Evolutionary conservation across 1,140 invertebrate species (phyloP).

Genomic region (Planococcus citri): DNA sequence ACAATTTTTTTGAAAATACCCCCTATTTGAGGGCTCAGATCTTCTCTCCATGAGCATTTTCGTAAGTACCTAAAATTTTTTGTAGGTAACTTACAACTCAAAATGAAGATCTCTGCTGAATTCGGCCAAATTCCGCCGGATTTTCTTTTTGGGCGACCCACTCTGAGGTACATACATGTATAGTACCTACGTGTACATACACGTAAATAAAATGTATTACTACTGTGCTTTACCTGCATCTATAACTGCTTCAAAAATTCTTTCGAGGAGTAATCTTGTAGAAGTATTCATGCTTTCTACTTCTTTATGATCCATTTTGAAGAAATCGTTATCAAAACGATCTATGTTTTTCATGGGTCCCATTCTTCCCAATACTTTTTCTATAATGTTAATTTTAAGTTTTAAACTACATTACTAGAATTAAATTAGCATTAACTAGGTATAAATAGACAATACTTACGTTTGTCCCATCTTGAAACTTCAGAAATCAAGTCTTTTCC

Average conservation of each 20-base stretch:
- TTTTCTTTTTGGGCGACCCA: too few species aligned
- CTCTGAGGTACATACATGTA: too few species aligned
- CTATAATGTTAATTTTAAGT: conserved; percentile 12
- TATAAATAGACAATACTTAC: conserved; percentile 15
- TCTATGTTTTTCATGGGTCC: conserved; percentile 24
- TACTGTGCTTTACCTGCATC: conserved; percentile 55
- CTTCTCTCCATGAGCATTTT: too few species aligned
- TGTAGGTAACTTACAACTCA: too few species aligned
- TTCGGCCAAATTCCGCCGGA: too few species aligned
- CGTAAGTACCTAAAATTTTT: too few species aligned
- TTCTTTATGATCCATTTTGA: conserved; percentile 24
- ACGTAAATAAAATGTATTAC: background rate
- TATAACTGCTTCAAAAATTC: conserved; percentile 81
- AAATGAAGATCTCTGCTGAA: too few species aligned
- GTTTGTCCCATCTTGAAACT: conserved; percentile 21
- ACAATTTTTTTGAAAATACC: too few species aligned
- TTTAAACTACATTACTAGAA: background rate
- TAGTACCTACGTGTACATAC: background rate
- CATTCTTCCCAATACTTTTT: conserved; percentile 12
- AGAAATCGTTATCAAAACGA: conserved; percentile 26
- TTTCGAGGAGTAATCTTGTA: conserved; percentile 64
- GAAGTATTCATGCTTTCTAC: conserved; percentile 23
- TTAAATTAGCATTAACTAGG: too few species aligned
- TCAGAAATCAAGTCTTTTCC: conserved; percentile 47
- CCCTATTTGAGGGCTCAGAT: too few species aligned